Evolutionary conservation across 92 coral and sea anemone species (phyloP).

Genomic region (Scolanthus callimorphus): DNA sequence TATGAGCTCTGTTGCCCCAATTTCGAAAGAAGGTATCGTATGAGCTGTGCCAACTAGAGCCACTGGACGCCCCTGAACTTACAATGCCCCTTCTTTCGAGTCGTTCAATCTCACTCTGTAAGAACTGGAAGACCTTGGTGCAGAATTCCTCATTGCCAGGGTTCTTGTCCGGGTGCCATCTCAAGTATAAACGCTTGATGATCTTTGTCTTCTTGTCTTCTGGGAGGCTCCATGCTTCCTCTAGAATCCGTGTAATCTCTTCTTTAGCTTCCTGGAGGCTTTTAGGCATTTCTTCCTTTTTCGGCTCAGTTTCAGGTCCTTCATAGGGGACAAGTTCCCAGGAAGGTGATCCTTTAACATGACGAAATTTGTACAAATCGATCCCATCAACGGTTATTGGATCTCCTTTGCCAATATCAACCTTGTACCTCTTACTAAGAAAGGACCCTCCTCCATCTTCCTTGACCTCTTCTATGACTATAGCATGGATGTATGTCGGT

Average conservation of each 20-base stretch:
- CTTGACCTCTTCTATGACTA: slow-evolving; percentile 35
- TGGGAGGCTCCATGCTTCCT: slow-evolving; percentile 65
- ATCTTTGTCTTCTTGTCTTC: slow-evolving; percentile 43
- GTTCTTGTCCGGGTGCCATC: slow-evolving; percentile 88
- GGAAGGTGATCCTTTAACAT: slow-evolving; percentile 1
- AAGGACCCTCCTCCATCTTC: background rate
- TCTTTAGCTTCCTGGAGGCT: slow-evolving; percentile 31
- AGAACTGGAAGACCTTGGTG: slow-evolving; percentile 52
- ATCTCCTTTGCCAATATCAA: slow-evolving; percentile 35
- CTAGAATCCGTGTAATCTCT: slow-evolving; percentile 44
- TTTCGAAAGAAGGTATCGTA: slow-evolving; percentile 1
- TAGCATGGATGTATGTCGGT: slow-evolving; percentile 57
- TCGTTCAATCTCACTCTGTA: slow-evolving; percentile 60
- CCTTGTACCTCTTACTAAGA: slow-evolving; percentile 8
- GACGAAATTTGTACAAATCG: slow-evolving; percentile 38
- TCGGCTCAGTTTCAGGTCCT: background rate
- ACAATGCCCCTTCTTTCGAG: slow-evolving; percentile 18
- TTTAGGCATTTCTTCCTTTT: slow-evolving; percentile 10
- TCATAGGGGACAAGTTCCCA: slow-evolving; percentile 5
- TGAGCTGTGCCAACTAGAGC: background rate
- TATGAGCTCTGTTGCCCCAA: slow-evolving; percentile 15
- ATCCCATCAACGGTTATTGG: slow-evolving; percentile 32
- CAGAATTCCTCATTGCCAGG: slow-evolving; percentile 61
- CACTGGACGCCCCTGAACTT: background rate
- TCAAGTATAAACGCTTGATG: slow-evolving; percentile 60